Base-by-base conservation (phyloP, 2,888 invertebrate genomes). In the Pollenia griseotomentosa region DNA sequence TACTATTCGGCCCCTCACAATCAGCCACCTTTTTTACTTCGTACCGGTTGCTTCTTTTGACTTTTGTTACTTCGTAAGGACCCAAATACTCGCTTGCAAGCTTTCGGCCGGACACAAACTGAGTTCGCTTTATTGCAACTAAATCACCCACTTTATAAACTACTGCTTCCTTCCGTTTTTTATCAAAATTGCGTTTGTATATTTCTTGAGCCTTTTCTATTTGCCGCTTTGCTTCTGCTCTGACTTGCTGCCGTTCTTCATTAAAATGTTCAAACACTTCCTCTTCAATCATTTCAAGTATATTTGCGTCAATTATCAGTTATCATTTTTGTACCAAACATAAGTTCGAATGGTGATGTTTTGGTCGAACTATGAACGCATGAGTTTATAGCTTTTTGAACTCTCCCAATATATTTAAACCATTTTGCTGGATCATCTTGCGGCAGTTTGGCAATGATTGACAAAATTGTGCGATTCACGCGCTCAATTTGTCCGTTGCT, bases 291-390 rank as follows among this genome's bases (percentile, higher is more conserved):
- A 66, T 19, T 48, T 66, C 23, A 3, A 66, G 12, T 3, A 66
- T 48, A 7, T 33, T 14, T 10, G 9, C n/a, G 4, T 48, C 46
- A 10, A 19, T n/a, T 9, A 1, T 2, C 10, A 0, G 23, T 23
- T 11, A 48, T 48, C 16, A 42, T 71, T 71, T 46, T 70, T 48
- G n/a, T 61, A 14, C 83, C 70, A 46, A 77, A 77, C 70, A 77
- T n/a, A 23, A 68, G 40, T 65, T 77, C 85, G 23, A 85, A 87
- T 46, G 75, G 87, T 40, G 87, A 23, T 23, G 65, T 65, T 14
- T 81, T 33, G 46, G 79, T 85, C 10, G 74, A 84, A 11, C 42
- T 63, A 42, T 83, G 79, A 59, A 83, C 46, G 23, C 73, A 57
- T 0, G 71, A 68, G 79, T 81, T 86, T 12, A 83, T 70, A 11